Conservation (phyloP, 1,140 invertebrate species). For the Choristoneura fumiferana region DNA sequence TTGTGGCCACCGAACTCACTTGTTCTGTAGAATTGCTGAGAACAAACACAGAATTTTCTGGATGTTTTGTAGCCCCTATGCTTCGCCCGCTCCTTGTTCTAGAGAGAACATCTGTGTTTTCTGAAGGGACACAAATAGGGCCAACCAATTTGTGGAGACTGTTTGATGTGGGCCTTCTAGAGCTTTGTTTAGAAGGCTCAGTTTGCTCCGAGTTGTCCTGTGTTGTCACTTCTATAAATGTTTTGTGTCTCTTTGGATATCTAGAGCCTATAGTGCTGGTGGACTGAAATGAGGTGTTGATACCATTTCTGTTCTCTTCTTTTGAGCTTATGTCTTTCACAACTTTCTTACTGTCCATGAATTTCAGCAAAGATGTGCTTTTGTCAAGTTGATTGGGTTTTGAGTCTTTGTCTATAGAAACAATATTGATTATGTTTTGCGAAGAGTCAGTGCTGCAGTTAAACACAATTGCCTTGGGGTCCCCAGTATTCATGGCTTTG, state of each 20-base stretch:
- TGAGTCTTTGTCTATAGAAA: slow-evolving; percentile 46
- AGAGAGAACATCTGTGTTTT: slow-evolving; percentile 49
- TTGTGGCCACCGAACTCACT: slow-evolving; percentile 43
- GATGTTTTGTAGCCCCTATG: slow-evolving; percentile 37
- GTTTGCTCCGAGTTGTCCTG: slow-evolving; percentile 8
- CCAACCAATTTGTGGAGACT: not conserved
- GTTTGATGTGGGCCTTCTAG: not conserved
- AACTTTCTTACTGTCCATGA: slow-evolving; percentile 38
- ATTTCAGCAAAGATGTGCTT: slow-evolving; percentile 56
- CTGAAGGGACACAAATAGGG: slow-evolving; percentile 1
- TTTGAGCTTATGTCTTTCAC: slow-evolving; percentile 25
- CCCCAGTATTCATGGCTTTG: slow-evolving; percentile 51
- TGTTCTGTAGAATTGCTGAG: slow-evolving; percentile 51
- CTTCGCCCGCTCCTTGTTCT: slow-evolving; percentile 58
- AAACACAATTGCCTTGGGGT: slow-evolving; percentile 29
- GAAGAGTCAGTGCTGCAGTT: slow-evolving; percentile 65
- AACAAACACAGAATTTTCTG: slow-evolving; percentile 42
- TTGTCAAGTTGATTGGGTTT: slow-evolving; percentile 43
- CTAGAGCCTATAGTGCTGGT: slow-evolving; percentile 50
- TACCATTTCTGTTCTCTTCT: slow-evolving; percentile 25
- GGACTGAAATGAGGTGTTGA: slow-evolving; percentile 54
- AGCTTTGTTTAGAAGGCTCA: not conserved
- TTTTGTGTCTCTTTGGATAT: slow-evolving; percentile 55
- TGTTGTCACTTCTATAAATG: slow-evolving; percentile 21
- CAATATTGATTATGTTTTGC: slow-evolving; percentile 60